These are phyloP conservation scores for Lycodopsis pacificus DNA, from an alignment of 2,797 vertebrate genomes.

Conservation along the genomic window DNA sequence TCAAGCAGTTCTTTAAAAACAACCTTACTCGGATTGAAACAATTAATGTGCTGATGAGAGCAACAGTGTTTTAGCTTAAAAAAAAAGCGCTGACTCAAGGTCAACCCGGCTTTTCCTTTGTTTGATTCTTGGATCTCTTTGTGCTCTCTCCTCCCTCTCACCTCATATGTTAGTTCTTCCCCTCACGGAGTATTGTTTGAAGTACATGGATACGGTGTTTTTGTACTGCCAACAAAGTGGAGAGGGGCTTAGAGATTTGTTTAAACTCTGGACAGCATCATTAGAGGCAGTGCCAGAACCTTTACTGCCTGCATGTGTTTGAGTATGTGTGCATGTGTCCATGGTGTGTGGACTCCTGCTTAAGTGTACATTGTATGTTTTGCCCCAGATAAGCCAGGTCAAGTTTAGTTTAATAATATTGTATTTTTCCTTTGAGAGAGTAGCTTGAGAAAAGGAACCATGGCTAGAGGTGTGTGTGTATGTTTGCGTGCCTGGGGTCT, in stretches of 20 bases:
- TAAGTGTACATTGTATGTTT: not conserved
- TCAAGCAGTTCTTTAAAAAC: not conserved
- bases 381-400: constrained; percentile 31
- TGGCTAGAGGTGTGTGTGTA: not conserved
- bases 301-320: constrained; percentile 14
- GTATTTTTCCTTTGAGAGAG: constrained; percentile 8
- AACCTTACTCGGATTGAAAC: not conserved
- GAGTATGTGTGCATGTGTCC: constrained; percentile 17
- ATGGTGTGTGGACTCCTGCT: constrained; percentile 1
- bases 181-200: constrained; percentile 29
- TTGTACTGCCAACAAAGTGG: constrained; percentile 46
- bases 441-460: not conserved
- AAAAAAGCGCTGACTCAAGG: constrained; percentile 10
- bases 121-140: constrained; percentile 33
- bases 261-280: constrained; percentile 48
- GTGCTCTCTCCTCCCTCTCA: constrained; percentile 26
- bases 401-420: constrained; percentile 8
- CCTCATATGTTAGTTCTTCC: constrained; percentile 1
- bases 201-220: constrained; percentile 9
- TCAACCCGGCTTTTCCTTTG: constrained; percentile 16
- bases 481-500: constrained; percentile 19
- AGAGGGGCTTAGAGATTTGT: constrained; percentile 45
- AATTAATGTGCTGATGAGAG: constrained; percentile 25
- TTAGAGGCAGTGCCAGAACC: constrained; percentile 18
- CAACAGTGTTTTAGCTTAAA: not conserved